Base-by-base conservation (phyloP, 2,888 invertebrate genomes). In the Leptopterna dolabrata region DNA sequence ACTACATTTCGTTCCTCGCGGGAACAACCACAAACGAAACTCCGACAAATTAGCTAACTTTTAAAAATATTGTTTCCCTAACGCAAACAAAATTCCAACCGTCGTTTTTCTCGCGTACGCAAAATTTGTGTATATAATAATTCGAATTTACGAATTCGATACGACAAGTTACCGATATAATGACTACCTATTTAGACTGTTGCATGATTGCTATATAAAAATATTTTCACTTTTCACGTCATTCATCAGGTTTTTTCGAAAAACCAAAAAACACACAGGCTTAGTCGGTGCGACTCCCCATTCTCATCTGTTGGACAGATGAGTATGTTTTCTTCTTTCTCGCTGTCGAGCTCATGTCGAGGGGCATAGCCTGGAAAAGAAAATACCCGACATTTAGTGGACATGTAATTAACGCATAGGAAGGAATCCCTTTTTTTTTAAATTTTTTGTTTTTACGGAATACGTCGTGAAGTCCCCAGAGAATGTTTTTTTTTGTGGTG, bases 271-370 rank as follows among this genome's bases (percentile, higher is more conserved):
- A 83, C 83, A 16, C 41, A 16, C 43, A 41, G 27, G 78, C 7
- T 43, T 19, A 6, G 36, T 30, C 6, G 36, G 36, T 41, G 47
- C 13, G 70, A 24, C 19, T 36, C 63, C 16, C 63, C 82, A 82
- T 82, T 82, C 30, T 83, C 55, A 82, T 41, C 78, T 43, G 51
- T 83, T 70, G 36, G 36, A 41, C 24, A 70, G 43, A 43, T 41
- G 83, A n/a, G 14, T 16, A 27, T 16, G 83, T 43, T 47, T 70
- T 70, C 83, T 83, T 83, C 83, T 83, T 83, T 70, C 47, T 83
- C 41, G 70, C 41, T n/a, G 83, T 70, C 13, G 83, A 47, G 36
- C 63, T 83, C 70, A 63, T 51, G 81, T 83, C 63, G 36, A 24
- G 19, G 36, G 29, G n/a, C 83, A 70, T 81, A 13, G 16, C 71